These are phyloP conservation scores for Ichneumoninae sp. DNA, from an alignment of 2,888 invertebrate genomes.

Conservation along the genomic window DNA sequence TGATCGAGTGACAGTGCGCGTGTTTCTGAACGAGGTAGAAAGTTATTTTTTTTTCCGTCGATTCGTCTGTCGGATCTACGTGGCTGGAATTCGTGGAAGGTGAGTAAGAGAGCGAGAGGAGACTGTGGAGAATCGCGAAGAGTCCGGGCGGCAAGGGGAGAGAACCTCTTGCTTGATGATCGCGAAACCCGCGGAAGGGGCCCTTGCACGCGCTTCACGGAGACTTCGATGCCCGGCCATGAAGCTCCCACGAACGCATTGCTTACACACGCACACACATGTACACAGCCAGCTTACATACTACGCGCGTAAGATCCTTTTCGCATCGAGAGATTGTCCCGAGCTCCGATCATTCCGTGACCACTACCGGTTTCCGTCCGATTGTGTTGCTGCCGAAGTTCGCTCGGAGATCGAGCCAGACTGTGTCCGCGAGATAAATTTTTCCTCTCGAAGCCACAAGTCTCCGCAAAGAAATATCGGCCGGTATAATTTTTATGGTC, in stretches of 20 bases:
- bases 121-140: conserved; percentile 32
- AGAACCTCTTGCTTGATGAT: conserved; percentile 52
- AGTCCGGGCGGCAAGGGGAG: conserved; percentile 26
- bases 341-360: conserved; percentile 23
- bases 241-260: conserved; percentile 55
- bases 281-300: not conserved
- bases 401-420: not conserved
- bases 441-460: not conserved
- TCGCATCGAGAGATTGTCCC: conserved; percentile 47
- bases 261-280: not conserved
- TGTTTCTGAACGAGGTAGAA: conserved; percentile 34
- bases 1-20: conserved; percentile 22
- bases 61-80: conserved; percentile 48
- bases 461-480: not conserved
- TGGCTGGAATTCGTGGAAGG: conserved; percentile 62
- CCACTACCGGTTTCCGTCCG: conserved; percentile 49
- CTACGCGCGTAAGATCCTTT: not conserved
- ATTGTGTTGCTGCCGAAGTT: conserved; percentile 10
- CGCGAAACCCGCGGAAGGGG: conserved; percentile 37
- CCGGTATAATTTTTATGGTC: too few relatives aligned
- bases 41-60: conserved; percentile 30
- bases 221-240: conserved; percentile 70
- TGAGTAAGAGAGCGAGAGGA: conserved; percentile 42
- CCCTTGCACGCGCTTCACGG: conserved; percentile 41
- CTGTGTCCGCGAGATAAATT: not conserved